Evolutionary conservation across 2,113 vertebrate species (phyloP), one percentile per base, ranked within the genome.

Genomic region (Rhabdornis inornatus): DNA sequence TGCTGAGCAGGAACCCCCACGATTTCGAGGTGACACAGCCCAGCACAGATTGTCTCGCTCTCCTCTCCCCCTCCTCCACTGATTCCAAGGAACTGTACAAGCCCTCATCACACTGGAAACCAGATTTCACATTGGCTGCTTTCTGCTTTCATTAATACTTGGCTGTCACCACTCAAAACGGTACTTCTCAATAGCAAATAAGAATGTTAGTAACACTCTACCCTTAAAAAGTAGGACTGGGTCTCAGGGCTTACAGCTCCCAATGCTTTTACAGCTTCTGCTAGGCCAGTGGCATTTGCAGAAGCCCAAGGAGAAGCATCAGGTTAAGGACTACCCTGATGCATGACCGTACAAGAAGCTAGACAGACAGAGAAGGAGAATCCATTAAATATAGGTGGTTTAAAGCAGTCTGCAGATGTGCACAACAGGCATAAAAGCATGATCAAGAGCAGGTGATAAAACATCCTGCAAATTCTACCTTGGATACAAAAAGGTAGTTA

Each of bases 1-100:
- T 31, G 87, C 87, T 35, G 45, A 2, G 53, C 56, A 71, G 84
- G 84, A 95, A 10, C 92, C 92, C 90, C 81, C 77, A 2, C 28
- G 3, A 33, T 44, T 37, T 0, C 2, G 11, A 68, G 37, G 63
- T 21, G 83, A 52, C 53, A 59, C 53, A 68, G 63, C 53, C 61
- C 61, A 40, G 94, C 88, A 96, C 87, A 96, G 92, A 95, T 68
- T 94, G 96, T 85, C 77, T 92, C 13, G 6, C 50, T 80, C 83
- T 84, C 60, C 84, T 78, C 77, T 87, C 60, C 24, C 87, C 92
- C 87, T 92, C 93, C 87, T 90, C 85, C 92, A 75, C 87, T 1
- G 17, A 35, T 6, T 61, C 47, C 15, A 11, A 52, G 2, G 2
- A 69, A 68, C 60, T 0, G 0, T 10, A 71, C 0, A 0, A 3